Evolutionary conservation across 2,797 vertebrate genomes (phyloP).

Genomic region (Scomberomorus guttatus): DNA sequence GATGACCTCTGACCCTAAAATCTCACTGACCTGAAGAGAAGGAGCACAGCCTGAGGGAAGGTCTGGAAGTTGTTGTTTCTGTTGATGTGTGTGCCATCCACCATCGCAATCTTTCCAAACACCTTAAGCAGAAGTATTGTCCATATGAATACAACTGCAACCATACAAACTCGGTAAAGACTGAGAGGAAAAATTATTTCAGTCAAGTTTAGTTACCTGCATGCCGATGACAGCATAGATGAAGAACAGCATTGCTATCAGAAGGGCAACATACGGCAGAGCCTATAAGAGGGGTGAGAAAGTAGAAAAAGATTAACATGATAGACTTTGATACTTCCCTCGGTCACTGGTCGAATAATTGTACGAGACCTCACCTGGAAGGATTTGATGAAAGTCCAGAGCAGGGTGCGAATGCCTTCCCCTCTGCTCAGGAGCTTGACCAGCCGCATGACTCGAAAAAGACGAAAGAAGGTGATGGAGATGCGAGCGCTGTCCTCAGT

Average conservation of each 20-base stretch:
- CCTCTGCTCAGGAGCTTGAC: constrained; percentile 98
- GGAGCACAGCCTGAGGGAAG: constrained; percentile 96
- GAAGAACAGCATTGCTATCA: constrained; percentile 99
- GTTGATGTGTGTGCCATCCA: constrained; percentile 97
- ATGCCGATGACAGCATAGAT: constrained; percentile 99
- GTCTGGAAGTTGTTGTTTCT: constrained; percentile 99
- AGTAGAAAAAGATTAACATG: constrained; percentile 6
- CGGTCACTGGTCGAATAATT: neutral
- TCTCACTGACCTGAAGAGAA: constrained; percentile 93
- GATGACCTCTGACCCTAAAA: neutral
- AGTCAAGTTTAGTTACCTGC: constrained; percentile 85
- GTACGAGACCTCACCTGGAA: constrained; percentile 90
- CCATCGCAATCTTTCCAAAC: constrained; percentile 98
- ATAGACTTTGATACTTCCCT: neutral
- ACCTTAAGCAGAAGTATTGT: constrained; percentile 83
- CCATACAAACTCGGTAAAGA: neutral
- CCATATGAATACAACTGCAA: neutral
- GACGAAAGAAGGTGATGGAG: constrained; percentile 99
- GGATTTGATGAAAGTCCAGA: constrained; percentile 99
- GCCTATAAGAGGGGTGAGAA: constrained; percentile 84
- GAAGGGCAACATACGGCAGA: constrained; percentile 96
- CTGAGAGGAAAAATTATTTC: neutral
- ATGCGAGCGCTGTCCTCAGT: constrained; percentile 98
- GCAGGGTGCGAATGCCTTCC: constrained; percentile 96
- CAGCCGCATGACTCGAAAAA: constrained; percentile 98